Base-by-base conservation (phyloP, 1,140 invertebrate species). In the Zaprionus taronus region DNA sequence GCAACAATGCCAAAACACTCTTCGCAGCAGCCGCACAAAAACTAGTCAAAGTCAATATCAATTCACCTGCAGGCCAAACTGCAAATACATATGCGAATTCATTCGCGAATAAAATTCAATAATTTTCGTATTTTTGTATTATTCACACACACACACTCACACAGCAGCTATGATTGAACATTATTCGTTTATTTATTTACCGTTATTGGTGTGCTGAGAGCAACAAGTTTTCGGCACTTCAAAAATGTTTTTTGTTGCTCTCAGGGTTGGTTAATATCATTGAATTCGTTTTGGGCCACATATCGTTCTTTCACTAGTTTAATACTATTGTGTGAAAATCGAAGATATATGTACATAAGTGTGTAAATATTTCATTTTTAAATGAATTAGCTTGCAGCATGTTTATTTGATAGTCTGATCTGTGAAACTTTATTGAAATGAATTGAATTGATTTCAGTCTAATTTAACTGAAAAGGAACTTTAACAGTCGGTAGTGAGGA, bases 1-100 rank as follows among this genome's bases (percentile, higher is more conserved):
- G 78, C 14, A 44, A 22, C 7, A 51, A 73, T 77, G 63, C 69
- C 66, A 85, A 75, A 82, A 75, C 81, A 84, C 51, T 41, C 36
- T 38, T 7, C 20, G 7, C 61, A 26, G n/a, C 14, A 26, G n/a
- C 14, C 38, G 9, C 9, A 31, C 22, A 67, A 77, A 71, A 73
- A 77, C 63, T 74, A 73, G 68, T 55, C 68, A 65, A 65, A 55
- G 61, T 76, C 73, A 76, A 71, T 76, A 60, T 11, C 55, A 76
- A 71, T 76, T 72, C 73, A 76, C 15, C 73, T 65, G 68, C 55
- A 55, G 61, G 53, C 60, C 72, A 63, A 64, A 58, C n/a, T 9
- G 41, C 53, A 75, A 72, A 72, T 55, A 65, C 26, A 61, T 22
- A 44, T 36, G 53, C 14, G 5, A 15, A 41, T 44, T 17, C 15